These are phyloP conservation scores for Forbesichthys papilliferus DNA, from an alignment of 2,113 vertebrate species.

Conservation along the genomic window DNA sequence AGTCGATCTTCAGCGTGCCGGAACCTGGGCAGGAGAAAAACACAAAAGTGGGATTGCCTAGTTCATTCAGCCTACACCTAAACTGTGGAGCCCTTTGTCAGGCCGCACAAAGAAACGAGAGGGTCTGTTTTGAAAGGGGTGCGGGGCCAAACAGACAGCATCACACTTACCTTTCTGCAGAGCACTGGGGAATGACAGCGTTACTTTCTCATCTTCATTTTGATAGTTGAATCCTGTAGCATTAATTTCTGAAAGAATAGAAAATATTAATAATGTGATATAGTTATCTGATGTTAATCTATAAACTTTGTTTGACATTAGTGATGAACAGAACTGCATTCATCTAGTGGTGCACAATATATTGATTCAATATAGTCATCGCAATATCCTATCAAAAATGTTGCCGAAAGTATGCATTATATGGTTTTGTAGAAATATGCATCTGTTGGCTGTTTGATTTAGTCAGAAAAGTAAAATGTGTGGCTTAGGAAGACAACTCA, in stretches of 20 bases:
- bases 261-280: not conserved
- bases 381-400: too few species aligned
- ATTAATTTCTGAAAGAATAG: conserved; percentile 84
- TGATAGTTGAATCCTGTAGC: conserved; percentile 99
- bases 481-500: too few species aligned
- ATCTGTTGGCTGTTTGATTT: too few species aligned
- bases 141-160: not conserved
- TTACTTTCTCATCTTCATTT: conserved; percentile 98
- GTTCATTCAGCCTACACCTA: conserved; percentile 3
- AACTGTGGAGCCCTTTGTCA: not conserved
- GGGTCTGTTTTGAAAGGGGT: not conserved
- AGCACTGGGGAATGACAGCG: conserved; percentile 93
- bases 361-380: too few species aligned
- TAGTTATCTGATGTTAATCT: not conserved
- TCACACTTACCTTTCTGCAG: conserved; percentile 86
- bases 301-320: not conserved
- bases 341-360: not conserved
- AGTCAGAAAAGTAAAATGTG: too few species aligned
- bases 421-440: too few species aligned
- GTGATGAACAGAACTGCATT: too few species aligned
- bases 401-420: too few species aligned
- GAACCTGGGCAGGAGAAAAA: conserved; percentile 76
- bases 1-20: conserved; percentile 93
- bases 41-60: not conserved
- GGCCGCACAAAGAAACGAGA: not conserved